Conservation (phyloP, 2,888 invertebrate genomes). For the Busseola fusca region DNA sequence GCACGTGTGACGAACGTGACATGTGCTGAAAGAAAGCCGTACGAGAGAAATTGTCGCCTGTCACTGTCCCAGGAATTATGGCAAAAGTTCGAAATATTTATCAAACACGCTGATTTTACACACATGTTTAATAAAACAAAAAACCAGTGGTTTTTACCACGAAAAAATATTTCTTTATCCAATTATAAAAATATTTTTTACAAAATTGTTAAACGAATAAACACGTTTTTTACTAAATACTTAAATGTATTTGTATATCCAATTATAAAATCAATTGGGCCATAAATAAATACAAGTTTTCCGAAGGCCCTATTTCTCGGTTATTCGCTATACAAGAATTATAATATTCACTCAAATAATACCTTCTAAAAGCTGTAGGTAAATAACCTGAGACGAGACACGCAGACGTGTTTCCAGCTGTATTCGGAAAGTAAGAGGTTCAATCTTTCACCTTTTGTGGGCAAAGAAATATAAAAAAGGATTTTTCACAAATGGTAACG, state of each 20-base stretch:
- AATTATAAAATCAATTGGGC: slow-evolving; percentile 26
- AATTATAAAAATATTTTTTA: slow-evolving; percentile 22
- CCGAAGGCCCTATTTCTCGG: slow-evolving; percentile 31
- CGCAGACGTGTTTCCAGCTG: slow-evolving; percentile 43
- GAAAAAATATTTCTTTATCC: background rate
- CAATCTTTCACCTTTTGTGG: slow-evolving; percentile 66
- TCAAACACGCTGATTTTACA: background rate
- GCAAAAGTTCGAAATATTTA: background rate
- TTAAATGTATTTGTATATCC: slow-evolving; percentile 1
- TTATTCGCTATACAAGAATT: slow-evolving; percentile 20
- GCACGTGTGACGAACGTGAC: slow-evolving; percentile 29
- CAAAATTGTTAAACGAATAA: background rate
- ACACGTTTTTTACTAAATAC: background rate
- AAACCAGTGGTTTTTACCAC: background rate
- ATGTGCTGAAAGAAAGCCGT: background rate
- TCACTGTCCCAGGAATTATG: background rate
- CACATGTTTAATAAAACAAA: background rate
- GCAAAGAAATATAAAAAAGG: slow-evolving; percentile 65
- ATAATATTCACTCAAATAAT: slow-evolving; percentile 34
- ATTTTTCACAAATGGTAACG: slow-evolving; percentile 73
- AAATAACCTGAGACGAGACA: slow-evolving; percentile 43
- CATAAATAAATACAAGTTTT: slow-evolving; percentile 11
- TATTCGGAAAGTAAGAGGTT: slow-evolving; percentile 53
- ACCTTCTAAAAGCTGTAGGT: slow-evolving; percentile 21
- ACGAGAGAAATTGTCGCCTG: slow-evolving; percentile 8